Base-by-base conservation (phyloP, 1,140 invertebrate species). In the Hycleus phaleratus region DNA sequence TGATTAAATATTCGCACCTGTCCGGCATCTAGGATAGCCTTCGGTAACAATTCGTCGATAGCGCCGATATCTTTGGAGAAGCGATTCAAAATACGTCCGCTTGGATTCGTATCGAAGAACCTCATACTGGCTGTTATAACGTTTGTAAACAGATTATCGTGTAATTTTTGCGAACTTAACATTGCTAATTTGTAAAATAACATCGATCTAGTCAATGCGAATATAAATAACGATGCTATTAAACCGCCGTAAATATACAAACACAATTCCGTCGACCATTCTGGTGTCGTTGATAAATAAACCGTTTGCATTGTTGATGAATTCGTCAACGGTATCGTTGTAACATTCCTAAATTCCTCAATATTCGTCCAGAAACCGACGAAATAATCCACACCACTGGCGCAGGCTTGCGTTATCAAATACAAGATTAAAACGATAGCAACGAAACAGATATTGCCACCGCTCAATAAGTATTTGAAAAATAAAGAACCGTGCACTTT, bases 61-160 rank as follows among this genome's bases (percentile, higher is more conserved):
- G 78, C 74, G 0, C 83, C 82, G 11, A 80, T 75, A 67, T 81
- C 79, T 55, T 73, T 74, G 3, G 71, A 70, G 56, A 74, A 74
- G 24, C 73, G 61, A 53, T 74, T 74, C 8, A 74, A 58, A 54
- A 66, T 68, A 56, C 74, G 63, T 54, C 75, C 93, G 56, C 84
- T 84, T 4, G 90, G 86, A 74, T 90, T 95, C 1, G 78, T 80
- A 64, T 95, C 87, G 68, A 94, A 95, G 75, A 95, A 95, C 6
- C 81, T 70, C 86, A 94, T 92, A 0, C 84, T 71, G 0, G 78
- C 75, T 32, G 73, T 70, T 3, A 87, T 75, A 8, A 87, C 71
- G 38, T 76, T 75, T 24, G 69, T 65, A 68, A 90, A 90, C 76
- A 87, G 85, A 25, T 68, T 72, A 60, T 87, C 81, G 68, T 90